phyloP scores from a whole-genome alignment of 2,888 invertebrate genomes.

The Epirrita christyi region DNA sequence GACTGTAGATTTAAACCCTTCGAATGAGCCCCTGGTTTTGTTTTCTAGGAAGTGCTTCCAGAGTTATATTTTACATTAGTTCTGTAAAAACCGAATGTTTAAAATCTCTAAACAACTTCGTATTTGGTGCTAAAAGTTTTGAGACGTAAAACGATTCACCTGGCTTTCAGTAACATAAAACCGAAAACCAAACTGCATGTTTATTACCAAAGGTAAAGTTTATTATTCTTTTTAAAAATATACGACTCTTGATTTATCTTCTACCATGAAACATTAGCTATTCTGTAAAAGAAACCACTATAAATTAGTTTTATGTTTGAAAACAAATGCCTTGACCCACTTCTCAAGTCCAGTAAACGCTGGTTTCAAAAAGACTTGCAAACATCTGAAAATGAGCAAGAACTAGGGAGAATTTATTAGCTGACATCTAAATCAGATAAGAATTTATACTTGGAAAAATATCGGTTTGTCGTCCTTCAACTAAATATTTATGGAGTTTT shows the following conservation, averaged over 20 bases:
- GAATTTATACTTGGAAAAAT: slow-evolving; percentile 32
- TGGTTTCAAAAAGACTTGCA: slow-evolving; percentile 29
- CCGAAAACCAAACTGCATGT: slow-evolving; percentile 8
- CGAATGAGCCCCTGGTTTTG: no score
- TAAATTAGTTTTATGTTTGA: slow-evolving; percentile 43
- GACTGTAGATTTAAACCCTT: no score
- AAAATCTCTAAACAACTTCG: neutral
- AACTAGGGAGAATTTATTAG: slow-evolving; percentile 35
- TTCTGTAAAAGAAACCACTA: slow-evolving; percentile 40
- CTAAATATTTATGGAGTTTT: slow-evolving; percentile 24
- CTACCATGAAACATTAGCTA: slow-evolving; percentile 36
- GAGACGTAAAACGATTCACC: slow-evolving; percentile 11
- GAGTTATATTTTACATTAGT: neutral
- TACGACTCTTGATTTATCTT: slow-evolving; percentile 35
- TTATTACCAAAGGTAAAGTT: slow-evolving; percentile 17
- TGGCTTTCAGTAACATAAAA: slow-evolving; percentile 14
- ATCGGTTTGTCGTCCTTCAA: slow-evolving; percentile 27
- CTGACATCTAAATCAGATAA: slow-evolving; percentile 39
- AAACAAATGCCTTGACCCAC: slow-evolving; percentile 39
- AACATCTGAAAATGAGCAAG: slow-evolving; percentile 22
- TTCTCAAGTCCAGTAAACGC: slow-evolving; percentile 32
- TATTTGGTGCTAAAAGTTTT: neutral
- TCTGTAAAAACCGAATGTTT: neutral
- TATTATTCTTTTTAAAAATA: slow-evolving; percentile 33
- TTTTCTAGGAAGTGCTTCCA: neutral